A percentile compares a stretch with the other conserved stretches of the same genome.
phyloP scores from a whole-genome alignment of 2,113 vertebrate genomes.

The Polypterus bichir region DNA sequence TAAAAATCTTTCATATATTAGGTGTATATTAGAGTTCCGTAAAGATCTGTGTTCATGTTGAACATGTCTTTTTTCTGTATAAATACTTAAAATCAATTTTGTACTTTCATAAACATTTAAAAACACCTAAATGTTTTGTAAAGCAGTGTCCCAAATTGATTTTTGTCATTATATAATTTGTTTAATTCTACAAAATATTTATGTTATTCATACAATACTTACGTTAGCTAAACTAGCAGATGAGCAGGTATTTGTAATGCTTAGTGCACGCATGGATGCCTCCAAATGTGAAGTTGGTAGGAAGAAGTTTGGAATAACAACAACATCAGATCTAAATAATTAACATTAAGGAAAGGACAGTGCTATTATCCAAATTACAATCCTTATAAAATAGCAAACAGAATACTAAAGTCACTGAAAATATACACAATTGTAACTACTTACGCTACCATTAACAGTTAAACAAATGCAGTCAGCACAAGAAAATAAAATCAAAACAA shows the following conservation, averaged over 20 bases:
- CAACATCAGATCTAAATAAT: slow-evolving; percentile 42
- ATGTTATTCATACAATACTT: slow-evolving; percentile 30
- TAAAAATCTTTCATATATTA: no score
- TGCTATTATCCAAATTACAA: neutral
- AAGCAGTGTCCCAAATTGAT: no score
- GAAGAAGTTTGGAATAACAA: slow-evolving; percentile 81
- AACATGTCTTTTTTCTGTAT: no score
- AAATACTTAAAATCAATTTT: no score
- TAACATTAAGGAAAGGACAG: slow-evolving; percentile 37
- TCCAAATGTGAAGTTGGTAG: slow-evolving; percentile 74
- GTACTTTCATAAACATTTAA: no score
- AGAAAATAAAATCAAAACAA: no score
- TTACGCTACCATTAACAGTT: neutral
- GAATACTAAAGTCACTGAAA: neutral
- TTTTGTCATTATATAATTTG: no score
- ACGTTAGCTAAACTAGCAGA: slow-evolving; percentile 34
- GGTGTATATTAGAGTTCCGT: no score
- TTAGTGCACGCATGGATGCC: slow-evolving; percentile 71
- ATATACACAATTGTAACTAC: neutral
- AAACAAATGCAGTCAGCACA: no score
- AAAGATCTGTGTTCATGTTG: no score
- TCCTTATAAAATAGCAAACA: slow-evolving; percentile 3
- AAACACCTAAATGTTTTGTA: no score
- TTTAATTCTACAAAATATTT: no score
- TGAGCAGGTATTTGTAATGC: slow-evolving; percentile 47